Evolutionary conservation across 2,113 vertebrate genomes (phyloP).

Genomic region (Sturnus vulgaris): DNA sequence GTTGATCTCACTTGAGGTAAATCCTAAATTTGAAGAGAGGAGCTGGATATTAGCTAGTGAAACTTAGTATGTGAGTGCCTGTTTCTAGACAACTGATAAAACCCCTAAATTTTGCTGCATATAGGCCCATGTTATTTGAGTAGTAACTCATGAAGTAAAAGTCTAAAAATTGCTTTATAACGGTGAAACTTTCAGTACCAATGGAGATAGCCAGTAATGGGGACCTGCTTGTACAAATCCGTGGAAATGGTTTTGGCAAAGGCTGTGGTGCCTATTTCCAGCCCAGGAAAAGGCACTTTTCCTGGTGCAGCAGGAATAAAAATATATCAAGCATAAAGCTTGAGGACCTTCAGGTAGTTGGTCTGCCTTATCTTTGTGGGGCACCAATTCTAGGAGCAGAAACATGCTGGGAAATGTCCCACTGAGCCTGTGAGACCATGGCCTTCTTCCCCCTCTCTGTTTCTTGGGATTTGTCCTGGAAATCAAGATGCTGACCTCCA

Average conservation of each 20-base stretch:
- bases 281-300: not conserved
- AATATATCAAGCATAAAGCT: not conserved
- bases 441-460: accelerated
- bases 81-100: not conserved
- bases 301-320: not conserved
- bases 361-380: not conserved
- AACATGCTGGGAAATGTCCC: not conserved
- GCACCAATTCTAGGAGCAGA: not conserved
- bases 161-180: not conserved
- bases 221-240: not conserved
- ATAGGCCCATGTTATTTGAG: not conserved
- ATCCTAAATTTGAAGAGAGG: not conserved
- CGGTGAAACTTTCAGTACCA: not conserved
- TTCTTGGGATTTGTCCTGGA: not conserved
- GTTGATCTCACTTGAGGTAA: not conserved
- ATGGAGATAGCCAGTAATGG: not conserved
- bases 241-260: not conserved
- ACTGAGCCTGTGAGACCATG: accelerated
- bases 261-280: not conserved
- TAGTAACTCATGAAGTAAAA: not conserved
- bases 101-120: not conserved
- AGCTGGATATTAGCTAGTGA: not conserved
- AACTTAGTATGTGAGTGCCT: not conserved
- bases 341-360: not conserved
- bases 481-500: not conserved